Percentiles rank a stretch among this genome's conserved stretches.
Evolutionary conservation across 2,113 vertebrate species (phyloP).

Genomic region (Candoia aspera): DNA sequence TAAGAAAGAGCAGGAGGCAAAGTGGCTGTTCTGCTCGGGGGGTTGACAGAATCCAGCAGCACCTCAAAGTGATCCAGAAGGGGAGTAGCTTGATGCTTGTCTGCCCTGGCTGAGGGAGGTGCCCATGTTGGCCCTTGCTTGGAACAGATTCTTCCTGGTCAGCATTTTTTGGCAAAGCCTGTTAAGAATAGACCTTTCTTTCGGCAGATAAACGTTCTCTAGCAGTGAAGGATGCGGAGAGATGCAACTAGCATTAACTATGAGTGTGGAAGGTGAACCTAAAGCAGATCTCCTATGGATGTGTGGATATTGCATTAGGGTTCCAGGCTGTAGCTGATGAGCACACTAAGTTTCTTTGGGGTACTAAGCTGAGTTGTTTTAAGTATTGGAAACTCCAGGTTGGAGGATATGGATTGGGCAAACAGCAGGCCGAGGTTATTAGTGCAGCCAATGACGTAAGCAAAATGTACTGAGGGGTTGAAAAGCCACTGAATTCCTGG

Average conservation of each 20-base stretch:
- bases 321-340: neutral
- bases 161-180: neutral
- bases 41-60: neutral
- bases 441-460: neutral
- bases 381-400: neutral
- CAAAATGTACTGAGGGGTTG: neutral
- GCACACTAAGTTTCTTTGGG: neutral
- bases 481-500: neutral
- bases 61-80: conserved; percentile 10
- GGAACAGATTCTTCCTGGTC: neutral
- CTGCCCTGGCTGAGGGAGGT: neutral
- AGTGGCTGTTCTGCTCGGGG: conserved; percentile 42
- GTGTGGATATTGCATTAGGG: too few relatives aligned
- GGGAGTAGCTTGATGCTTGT: neutral
- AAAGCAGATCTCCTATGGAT: neutral
- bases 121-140: neutral
- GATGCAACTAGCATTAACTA: too few relatives aligned
- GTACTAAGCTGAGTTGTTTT: neutral
- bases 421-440: neutral
- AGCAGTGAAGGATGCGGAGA: neutral
- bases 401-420: neutral
- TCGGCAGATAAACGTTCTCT: neutral
- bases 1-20: neutral
- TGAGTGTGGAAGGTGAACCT: too few relatives aligned
- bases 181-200: neutral